A percentile compares a stretch with the other conserved stretches of the same genome.
Conservation (phyloP, 2,888 invertebrate species). For the Peribatodes rhomboidaria region DNA sequence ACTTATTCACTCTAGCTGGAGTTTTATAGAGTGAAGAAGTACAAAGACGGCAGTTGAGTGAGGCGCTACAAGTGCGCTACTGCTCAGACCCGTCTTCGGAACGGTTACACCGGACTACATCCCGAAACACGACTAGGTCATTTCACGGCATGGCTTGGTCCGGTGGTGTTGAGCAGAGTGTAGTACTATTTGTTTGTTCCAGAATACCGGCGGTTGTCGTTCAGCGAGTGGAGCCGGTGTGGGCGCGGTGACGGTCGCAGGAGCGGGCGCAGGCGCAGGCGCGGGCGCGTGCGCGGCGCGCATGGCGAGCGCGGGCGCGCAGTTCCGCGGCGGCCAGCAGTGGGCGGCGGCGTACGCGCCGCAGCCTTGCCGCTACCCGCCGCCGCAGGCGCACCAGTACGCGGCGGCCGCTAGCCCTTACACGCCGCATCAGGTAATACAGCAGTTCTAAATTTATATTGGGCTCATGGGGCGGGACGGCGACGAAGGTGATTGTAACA, state of each 20-base stretch:
- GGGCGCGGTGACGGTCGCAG: constrained; percentile 84
- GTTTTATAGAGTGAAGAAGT: too few relatives aligned
- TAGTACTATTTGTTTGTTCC: constrained; percentile 52
- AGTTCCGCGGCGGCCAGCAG: constrained; percentile 84
- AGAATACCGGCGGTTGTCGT: constrained; percentile 82
- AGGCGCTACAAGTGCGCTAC: too few relatives aligned
- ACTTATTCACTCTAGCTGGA: too few relatives aligned
- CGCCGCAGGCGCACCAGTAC: constrained; percentile 81
- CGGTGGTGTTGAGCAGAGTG: background rate
- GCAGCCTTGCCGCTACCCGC: constrained; percentile 84
- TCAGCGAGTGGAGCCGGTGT: constrained; percentile 74
- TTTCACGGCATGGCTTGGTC: too few relatives aligned
- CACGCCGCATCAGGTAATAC: constrained; percentile 77
- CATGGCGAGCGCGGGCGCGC: constrained; percentile 85
- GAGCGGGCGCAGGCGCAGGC: constrained; percentile 74
- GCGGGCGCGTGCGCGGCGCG: constrained; percentile 85
- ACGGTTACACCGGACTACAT: too few relatives aligned
- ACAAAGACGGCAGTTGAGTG: too few relatives aligned
- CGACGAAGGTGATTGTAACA: background rate
- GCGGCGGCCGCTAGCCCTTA: constrained; percentile 79
- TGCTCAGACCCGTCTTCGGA: too few relatives aligned
- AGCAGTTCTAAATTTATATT: background rate
- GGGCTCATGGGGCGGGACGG: background rate
- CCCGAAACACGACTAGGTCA: too few relatives aligned
- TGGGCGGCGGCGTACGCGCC: constrained; percentile 83